A percentile compares a stretch with the other conserved stretches of the same genome.
Conservation (phyloP, 2,888 invertebrate species). For the Isoperla grammatica region DNA sequence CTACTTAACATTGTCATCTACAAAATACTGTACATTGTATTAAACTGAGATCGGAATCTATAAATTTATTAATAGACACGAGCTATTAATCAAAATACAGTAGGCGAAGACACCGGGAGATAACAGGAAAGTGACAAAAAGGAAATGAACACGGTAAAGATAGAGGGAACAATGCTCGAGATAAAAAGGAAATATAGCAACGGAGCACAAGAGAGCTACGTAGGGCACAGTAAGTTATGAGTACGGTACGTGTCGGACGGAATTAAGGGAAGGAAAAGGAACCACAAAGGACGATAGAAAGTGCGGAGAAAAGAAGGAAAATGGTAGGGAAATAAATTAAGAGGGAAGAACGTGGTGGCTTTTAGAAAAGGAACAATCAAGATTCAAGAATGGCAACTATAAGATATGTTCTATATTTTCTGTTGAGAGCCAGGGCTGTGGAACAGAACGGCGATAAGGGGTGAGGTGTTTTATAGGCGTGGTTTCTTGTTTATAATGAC, state of each 20-base stretch:
- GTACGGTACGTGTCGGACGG: constrained; percentile 13
- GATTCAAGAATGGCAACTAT: constrained; percentile 4
- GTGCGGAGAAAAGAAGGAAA: constrained; percentile 16
- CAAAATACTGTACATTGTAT: neutral
- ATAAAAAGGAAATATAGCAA: constrained; percentile 23
- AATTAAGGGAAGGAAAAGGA: constrained; percentile 19
- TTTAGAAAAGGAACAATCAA: constrained; percentile 14
- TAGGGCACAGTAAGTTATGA: constrained; percentile 11
- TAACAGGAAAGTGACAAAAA: constrained; percentile 13
- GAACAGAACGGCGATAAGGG: neutral
- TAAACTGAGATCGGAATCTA: constrained; percentile 5
- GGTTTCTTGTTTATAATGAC: too few relatives aligned
- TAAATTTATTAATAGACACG: constrained; percentile 22
- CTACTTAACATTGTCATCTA: too few relatives aligned
- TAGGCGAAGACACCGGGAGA: neutral
- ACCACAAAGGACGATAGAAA: constrained; percentile 14
- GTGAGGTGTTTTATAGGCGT: too few relatives aligned
- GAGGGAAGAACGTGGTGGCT: constrained; percentile 7
- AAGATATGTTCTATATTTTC: neutral
- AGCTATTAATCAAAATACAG: constrained; percentile 14
- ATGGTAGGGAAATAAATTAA: constrained; percentile 20
- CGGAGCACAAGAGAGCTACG: constrained; percentile 4
- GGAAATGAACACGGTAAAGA: constrained; percentile 26
- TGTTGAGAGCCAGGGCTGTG: neutral
- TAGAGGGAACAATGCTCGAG: constrained; percentile 23